Base-by-base conservation (phyloP, 2,888 invertebrate genomes). In the Altica lythri region DNA sequence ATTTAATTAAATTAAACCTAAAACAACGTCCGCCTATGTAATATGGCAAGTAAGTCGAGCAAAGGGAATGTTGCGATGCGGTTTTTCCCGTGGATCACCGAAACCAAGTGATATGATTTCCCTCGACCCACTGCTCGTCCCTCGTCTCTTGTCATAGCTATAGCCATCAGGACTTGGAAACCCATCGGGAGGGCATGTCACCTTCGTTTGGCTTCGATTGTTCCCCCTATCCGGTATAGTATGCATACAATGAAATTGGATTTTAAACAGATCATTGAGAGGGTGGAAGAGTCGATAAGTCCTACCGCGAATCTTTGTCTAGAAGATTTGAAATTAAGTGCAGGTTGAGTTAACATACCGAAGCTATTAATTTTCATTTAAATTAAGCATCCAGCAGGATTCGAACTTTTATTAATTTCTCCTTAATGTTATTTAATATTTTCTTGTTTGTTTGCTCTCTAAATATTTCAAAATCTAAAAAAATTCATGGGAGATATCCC, bases 121-220 rank as follows among this genome's bases (percentile, higher is more conserved):
- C 10, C 19, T 38, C 38, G 18, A 9, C 38, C 38, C n/a, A 14
- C 40, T 2, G 9, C 16, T 14, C 34, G 2, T 8, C 34, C 4
- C 8, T 4, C 34, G 8, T 16, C n/a, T 27, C 34, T 3, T 16
- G 12, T 3, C n/a, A n/a, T n/a, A n/a, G n/a, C n/a, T n/a, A n/a
- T n/a, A n/a, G 29, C 12, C 38, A 40, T 22, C 40, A 13, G 25
- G 40, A 40, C 22, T 40, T 40, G 12, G 18, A 40, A 40, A 40
- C 16, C 47, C 47, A 27, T 29, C 47, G 55, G 62, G 52, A 62
- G 66, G 68, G 70, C 61, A 70, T 68, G 72, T 74, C 73, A 72
- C 71, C 72, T 73, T 73, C 72, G 70, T 73, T 74, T 72, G 71
- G 70, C 71, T 72, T 71, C 72, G 69, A 72, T 73, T 73, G 72